Percentiles rank a stretch among this genome's conserved stretches.
Conservation (phyloP, 2,113 vertebrate species). For the Scytalopus superciliaris region DNA sequence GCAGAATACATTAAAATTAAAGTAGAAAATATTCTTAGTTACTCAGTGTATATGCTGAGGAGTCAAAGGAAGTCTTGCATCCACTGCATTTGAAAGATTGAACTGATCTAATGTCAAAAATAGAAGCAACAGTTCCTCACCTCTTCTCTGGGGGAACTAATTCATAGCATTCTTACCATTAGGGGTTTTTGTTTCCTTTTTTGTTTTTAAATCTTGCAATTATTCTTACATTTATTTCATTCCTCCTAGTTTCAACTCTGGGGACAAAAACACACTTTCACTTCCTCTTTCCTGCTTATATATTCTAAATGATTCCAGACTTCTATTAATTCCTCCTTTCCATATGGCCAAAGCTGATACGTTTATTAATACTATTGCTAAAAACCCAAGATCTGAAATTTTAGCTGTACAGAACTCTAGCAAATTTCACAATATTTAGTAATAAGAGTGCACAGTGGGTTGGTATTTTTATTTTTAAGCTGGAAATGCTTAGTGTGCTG, state of each 20-base stretch:
- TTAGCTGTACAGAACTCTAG: neutral
- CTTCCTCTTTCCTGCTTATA: slow-evolving; percentile 19
- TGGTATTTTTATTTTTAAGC: neutral
- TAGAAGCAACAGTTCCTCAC: neutral
- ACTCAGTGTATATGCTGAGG: neutral
- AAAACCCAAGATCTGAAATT: neutral
- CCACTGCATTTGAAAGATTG: neutral
- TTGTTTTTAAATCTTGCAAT: neutral
- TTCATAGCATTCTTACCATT: neutral
- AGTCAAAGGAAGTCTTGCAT: neutral
- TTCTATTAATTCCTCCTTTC: neutral
- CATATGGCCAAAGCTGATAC: neutral
- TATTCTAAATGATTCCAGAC: neutral
- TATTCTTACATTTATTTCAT: slow-evolving; percentile 14
- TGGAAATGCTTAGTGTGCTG: neutral
- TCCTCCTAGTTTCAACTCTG: neutral
- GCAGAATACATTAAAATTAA: neutral
- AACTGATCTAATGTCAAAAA: neutral
- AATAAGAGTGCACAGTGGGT: neutral
- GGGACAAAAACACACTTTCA: neutral
- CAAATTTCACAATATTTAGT: neutral
- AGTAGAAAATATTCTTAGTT: neutral
- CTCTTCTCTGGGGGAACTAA: neutral
- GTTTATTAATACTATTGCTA: neutral
- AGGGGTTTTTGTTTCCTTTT: neutral